Base-by-base conservation (phyloP, 1,140 invertebrate genomes). In the Microplitis demolitor region DNA sequence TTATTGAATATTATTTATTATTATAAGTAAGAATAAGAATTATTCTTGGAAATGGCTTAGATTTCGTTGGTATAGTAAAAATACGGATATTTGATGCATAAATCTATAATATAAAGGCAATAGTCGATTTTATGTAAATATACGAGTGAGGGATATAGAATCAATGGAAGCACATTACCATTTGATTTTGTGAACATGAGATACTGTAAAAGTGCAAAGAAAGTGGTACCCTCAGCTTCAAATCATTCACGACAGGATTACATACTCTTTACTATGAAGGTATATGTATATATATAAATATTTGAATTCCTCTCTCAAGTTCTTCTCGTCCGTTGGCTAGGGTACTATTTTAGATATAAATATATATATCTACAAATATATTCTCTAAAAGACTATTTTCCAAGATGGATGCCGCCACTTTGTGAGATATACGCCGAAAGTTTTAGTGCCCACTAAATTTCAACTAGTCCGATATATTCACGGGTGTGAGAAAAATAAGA, bases 391-490 rank as follows among this genome's bases (percentile, higher is more conserved):
- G 72, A 77, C 80, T 78, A 80, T 83, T 83, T 76, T 45, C 76
- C 82, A 83, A 83, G 80, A 83, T 81, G 78, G 80, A 83, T 83
- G 74, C 80, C 76, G 77, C 80, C 79, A 82, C 82, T 83, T 81
- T 77, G 73, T 74, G 77, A 80, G 76, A 82, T 82, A 82, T 82
- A 83, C 73, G 78, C 72, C 76, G 80, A 82, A 82, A 82, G 80
- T 82, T 83, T 83, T 82, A 83, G 76, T 82, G 78, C 79, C 78
- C 78, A 79, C 75, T 82, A 82, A 83, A 83, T 82, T 83, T 80
- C 76, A 82, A 78, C 79, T 83, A 81, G 78, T 75, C 76, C 64
- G 50, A 63, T 74, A 72, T 69, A 76, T 77, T 45, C 67, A 11
- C 31, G 37, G 56, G 56, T 61, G 71, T 63, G 74, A 76, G 64